Conservation (phyloP, 2,888 invertebrate genomes). For the Tetheella fluctuosa region DNA sequence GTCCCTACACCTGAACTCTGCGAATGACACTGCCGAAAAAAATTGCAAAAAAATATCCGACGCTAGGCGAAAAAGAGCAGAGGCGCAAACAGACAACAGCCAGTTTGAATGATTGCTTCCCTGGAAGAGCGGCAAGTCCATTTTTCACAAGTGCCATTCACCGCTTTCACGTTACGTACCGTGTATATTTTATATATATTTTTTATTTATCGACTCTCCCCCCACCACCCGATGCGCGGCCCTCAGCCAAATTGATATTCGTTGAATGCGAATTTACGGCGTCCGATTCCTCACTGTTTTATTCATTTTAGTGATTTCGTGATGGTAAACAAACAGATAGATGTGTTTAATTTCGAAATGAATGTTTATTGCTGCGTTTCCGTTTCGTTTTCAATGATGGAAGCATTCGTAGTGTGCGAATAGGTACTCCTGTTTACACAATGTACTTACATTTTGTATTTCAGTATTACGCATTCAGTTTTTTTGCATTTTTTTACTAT, state of each 20-base stretch:
- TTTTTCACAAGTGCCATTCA: slow-evolving; percentile 85
- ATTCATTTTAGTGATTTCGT: slow-evolving; percentile 82
- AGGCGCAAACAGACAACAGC: slow-evolving; percentile 82
- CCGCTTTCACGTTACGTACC: slow-evolving; percentile 80
- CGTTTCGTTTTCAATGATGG: slow-evolving; percentile 71
- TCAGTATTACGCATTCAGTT: slow-evolving; percentile 25
- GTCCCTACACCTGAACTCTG: slow-evolving; percentile 82
- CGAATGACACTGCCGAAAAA: slow-evolving; percentile 79
- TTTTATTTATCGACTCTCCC: slow-evolving; percentile 75
- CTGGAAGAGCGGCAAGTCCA: slow-evolving; percentile 84
- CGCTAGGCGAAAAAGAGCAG: slow-evolving; percentile 77
- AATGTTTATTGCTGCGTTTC: slow-evolving; percentile 81
- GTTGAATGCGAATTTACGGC: slow-evolving; percentile 76
- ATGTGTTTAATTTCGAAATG: slow-evolving; percentile 83
- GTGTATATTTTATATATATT: slow-evolving; percentile 75
- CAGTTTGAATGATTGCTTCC: slow-evolving; percentile 84
- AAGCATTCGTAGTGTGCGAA: slow-evolving; percentile 38
- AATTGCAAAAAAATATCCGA: slow-evolving; percentile 71
- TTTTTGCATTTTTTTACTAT: slow-evolving; percentile 34
- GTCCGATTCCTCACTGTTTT: slow-evolving; percentile 79
- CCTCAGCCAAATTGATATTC: slow-evolving; percentile 80
- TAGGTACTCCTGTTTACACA: slow-evolving; percentile 45
- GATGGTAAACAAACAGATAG: slow-evolving; percentile 81
- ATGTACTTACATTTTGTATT: slow-evolving; percentile 47
- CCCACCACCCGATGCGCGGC: slow-evolving; percentile 49